A percentile compares a stretch with the other conserved stretches of the same genome.
Conservation (phyloP, 1,140 invertebrate species). For the Drosophila bocqueti region DNA sequence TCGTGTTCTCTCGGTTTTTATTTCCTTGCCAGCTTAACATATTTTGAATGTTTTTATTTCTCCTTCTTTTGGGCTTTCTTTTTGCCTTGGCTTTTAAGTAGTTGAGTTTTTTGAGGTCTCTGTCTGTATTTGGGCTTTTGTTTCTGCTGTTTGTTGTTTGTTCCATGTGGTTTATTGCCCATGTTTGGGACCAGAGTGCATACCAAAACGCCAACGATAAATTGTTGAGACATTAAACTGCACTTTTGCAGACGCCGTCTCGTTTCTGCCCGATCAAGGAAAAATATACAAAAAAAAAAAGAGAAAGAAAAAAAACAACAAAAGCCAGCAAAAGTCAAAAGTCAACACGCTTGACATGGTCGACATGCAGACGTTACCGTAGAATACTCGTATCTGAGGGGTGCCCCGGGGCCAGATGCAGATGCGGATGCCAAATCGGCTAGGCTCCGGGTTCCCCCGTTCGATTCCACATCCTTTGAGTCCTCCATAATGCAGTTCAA, state of each 20-base stretch:
- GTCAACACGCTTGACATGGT: slow-evolving; percentile 81
- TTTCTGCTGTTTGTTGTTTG: slow-evolving; percentile 30
- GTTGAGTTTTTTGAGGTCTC: slow-evolving; percentile 33
- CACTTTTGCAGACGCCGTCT: slow-evolving; percentile 70
- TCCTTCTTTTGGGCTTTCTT: slow-evolving; percentile 34
- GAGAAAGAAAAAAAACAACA: slow-evolving; percentile 21
- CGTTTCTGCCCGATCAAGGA: slow-evolving; percentile 23
- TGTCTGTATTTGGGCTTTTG: slow-evolving; percentile 47
- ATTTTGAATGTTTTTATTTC: slow-evolving; percentile 43
- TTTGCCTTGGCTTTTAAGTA: slow-evolving; percentile 17
- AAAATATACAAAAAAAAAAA: slow-evolving; percentile 6
- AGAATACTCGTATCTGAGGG: slow-evolving; percentile 33
- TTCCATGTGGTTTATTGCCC: slow-evolving; percentile 69
- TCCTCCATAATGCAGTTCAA: slow-evolving; percentile 72
- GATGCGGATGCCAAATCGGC: slow-evolving; percentile 33
- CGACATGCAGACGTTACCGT: slow-evolving; percentile 78
- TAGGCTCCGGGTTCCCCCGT: neutral
- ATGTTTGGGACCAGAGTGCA: slow-evolving; percentile 70
- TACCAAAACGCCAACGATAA: slow-evolving; percentile 80
- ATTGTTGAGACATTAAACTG: slow-evolving; percentile 83
- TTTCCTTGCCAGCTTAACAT: slow-evolving; percentile 44
- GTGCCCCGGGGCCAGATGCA: slow-evolving; percentile 19
- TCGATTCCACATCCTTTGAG: slow-evolving; percentile 6
- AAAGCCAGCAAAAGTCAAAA: slow-evolving; percentile 68
- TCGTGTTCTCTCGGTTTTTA: slow-evolving; percentile 45